Evolutionary conservation across 2,797 vertebrate species (phyloP).

Genomic region (Anguilla pacifica): DNA sequence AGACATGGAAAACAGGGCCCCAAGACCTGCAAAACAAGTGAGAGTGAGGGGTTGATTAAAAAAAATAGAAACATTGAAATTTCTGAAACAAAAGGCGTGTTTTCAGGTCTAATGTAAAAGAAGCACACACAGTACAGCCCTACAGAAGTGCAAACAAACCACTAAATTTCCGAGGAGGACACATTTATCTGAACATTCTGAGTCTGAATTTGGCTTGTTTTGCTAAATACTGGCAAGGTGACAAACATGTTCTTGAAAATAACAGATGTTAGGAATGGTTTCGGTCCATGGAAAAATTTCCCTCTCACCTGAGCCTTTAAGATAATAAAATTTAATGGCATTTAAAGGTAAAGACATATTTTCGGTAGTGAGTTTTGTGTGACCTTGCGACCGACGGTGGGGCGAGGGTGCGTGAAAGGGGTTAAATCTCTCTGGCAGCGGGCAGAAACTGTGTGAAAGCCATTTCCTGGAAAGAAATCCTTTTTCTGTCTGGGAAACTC

Average conservation of each 20-base stretch:
- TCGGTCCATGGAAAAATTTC: background rate
- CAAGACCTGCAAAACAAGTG: background rate
- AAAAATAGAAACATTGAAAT: background rate
- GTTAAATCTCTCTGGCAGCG: slow-evolving; percentile 51
- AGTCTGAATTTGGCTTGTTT: background rate
- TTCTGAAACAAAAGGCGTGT: background rate
- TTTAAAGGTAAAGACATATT: background rate
- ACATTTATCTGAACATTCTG: background rate
- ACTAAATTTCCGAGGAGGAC: background rate
- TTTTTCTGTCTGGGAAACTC: slow-evolving; percentile 52
- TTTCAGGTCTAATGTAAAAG: background rate
- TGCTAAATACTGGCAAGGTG: background rate
- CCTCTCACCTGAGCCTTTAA: background rate
- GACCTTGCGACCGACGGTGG: background rate
- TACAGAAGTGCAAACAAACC: background rate
- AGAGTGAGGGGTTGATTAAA: background rate
- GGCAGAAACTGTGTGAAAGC: slow-evolving; percentile 54
- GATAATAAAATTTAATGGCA: background rate
- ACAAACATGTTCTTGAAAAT: background rate
- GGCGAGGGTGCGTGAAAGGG: slow-evolving; percentile 1
- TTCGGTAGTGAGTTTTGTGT: background rate
- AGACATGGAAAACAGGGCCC: background rate
- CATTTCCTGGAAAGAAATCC: slow-evolving; percentile 62
- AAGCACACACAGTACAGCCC: background rate
- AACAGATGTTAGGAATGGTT: background rate